A percentile compares a stretch with the other conserved stretches of the same genome.
Evolutionary conservation across 2,797 vertebrate genomes (phyloP).

Genomic region (Hipposideros larvatus): DNA sequence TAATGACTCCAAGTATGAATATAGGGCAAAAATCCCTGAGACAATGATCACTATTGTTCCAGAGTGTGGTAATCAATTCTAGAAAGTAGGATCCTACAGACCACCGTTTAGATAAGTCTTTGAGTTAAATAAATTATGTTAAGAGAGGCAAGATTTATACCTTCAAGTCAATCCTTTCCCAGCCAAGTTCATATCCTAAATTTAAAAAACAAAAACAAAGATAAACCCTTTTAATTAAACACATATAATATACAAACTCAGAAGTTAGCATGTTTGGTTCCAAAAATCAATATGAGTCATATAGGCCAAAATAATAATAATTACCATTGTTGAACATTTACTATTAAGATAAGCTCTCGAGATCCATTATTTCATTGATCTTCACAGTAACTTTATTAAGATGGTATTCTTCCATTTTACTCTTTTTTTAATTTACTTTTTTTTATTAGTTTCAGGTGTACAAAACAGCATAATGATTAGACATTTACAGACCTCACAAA

Average conservation of each 20-base stretch:
- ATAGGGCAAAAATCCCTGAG: not conserved
- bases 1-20: not conserved
- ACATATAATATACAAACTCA: not conserved
- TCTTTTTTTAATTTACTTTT: not conserved
- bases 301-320: not conserved
- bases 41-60: not conserved
- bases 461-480: too few relatives aligned
- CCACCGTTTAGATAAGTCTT: not conserved
- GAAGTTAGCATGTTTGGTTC: not conserved
- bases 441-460: too few relatives aligned
- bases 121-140: not conserved
- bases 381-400: slow-evolving; percentile 42
- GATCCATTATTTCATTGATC: slow-evolving; percentile 6
- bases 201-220: not conserved
- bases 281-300: slow-evolving; percentile 30
- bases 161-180: not conserved
- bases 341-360: not conserved
- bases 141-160: not conserved
- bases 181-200: not conserved
- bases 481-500: too few relatives aligned
- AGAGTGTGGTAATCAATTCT: not conserved
- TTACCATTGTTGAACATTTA: not conserved
- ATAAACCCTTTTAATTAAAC: not conserved
- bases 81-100: slow-evolving; percentile 31
- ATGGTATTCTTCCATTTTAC: not conserved